A percentile compares a stretch with the other conserved stretches of the same genome.
These are phyloP conservation scores for Sebastes cheni DNA, from an alignment of 2,797 vertebrate genomes.

Conservation along the genomic window DNA sequence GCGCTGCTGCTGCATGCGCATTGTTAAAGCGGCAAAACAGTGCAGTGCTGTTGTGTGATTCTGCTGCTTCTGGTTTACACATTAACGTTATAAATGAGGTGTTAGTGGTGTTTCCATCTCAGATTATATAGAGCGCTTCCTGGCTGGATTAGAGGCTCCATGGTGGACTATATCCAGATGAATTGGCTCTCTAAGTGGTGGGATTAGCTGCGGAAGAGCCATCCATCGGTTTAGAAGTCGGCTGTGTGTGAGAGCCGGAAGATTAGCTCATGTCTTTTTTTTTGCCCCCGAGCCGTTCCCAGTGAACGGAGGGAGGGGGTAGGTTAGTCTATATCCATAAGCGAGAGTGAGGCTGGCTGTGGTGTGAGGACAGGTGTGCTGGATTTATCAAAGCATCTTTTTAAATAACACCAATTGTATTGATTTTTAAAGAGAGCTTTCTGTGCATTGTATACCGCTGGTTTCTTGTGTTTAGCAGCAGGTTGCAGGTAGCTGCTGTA, in stretches of 20 bases:
- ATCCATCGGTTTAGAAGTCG: not conserved
- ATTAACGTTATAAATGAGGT: constrained; percentile 25
- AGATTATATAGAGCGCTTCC: constrained; percentile 20
- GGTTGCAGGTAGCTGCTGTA: not conserved
- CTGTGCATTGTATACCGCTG: not conserved
- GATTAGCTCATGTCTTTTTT: constrained; percentile 25
- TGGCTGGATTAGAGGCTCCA: constrained; percentile 23
- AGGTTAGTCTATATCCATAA: not conserved
- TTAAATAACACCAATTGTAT: not conserved
- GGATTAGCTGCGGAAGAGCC: constrained; percentile 39
- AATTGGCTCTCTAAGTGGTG: constrained; percentile 23
- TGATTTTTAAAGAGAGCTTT: not conserved
- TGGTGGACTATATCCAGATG: constrained; percentile 27
- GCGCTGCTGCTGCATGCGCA: constrained; percentile 27
- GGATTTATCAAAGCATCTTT: not conserved
- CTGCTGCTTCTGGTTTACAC: not conserved
- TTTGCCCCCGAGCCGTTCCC: not conserved
- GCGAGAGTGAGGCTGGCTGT: constrained; percentile 7
- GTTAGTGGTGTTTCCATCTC: constrained; percentile 1
- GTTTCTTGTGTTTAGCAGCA: not conserved
- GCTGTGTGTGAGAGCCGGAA: constrained; percentile 35
- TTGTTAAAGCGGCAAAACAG: constrained; percentile 1
- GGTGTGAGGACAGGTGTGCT: constrained; percentile 43
- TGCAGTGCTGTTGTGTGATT: not conserved
- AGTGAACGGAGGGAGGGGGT: not conserved